These are phyloP conservation scores for Notocelia uddmanniana DNA, from an alignment of 2,888 invertebrate species.

Conservation along the genomic window DNA sequence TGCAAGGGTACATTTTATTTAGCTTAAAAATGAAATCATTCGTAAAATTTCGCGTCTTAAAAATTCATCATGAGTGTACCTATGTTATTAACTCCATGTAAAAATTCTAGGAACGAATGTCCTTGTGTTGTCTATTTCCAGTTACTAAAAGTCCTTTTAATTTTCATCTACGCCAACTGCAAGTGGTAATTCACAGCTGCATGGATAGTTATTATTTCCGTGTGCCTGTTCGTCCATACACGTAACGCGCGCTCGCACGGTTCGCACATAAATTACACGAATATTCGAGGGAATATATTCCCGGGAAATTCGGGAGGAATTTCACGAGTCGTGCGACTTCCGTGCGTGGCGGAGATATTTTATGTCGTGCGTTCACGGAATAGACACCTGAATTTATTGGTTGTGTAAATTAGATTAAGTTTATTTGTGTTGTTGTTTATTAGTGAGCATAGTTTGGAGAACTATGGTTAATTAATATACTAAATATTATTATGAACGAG, in stretches of 20 bases:
- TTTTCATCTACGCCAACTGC: constrained; percentile 11
- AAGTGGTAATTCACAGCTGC: constrained; percentile 22
- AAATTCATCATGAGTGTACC: too few relatives aligned
- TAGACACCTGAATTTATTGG: constrained; percentile 47
- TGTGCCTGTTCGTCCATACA: constrained; percentile 30
- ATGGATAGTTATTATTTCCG: constrained; percentile 34
- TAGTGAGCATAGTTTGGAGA: constrained; percentile 17
- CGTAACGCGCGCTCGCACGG: constrained; percentile 51
- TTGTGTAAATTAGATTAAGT: constrained; percentile 39
- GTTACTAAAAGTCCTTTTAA: neutral
- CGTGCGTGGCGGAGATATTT: constrained; percentile 48
- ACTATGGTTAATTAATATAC: neutral
- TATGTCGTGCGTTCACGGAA: constrained; percentile 41
- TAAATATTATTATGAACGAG: too few relatives aligned
- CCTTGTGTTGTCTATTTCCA: too few relatives aligned
- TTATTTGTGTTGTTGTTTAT: constrained; percentile 31
- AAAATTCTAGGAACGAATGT: too few relatives aligned
- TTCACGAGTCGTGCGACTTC: constrained; percentile 49
- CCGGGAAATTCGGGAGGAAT: constrained; percentile 47
- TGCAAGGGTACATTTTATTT: too few relatives aligned
- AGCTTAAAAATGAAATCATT: too few relatives aligned
- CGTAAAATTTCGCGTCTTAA: too few relatives aligned
- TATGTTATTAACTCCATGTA: too few relatives aligned
- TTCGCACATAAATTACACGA: constrained; percentile 61
- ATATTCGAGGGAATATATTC: constrained; percentile 52